Percentiles rank a stretch among this genome's conserved stretches.
phyloP scores from a whole-genome alignment of 2,888 invertebrate species.

The Erpobdella octoculata region DNA sequence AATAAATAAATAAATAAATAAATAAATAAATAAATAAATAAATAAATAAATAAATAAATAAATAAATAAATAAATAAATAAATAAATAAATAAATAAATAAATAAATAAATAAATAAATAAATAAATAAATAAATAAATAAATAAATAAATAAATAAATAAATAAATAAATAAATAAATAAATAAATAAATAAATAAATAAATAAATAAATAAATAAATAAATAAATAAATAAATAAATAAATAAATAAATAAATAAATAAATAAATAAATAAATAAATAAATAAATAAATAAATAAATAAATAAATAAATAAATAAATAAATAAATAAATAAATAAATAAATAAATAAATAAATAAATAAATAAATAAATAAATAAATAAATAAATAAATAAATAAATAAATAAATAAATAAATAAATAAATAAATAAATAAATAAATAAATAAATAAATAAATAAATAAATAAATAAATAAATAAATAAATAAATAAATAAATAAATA shows the following conservation, averaged over 20 bases:
- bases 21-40: neutral
- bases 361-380: conserved; percentile 19
- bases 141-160: neutral
- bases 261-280: too few species aligned
- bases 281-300: too few species aligned
- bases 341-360: conserved; percentile 18
- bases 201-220: too few species aligned
- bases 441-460: conserved; percentile 8
- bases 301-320: neutral
- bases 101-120: neutral
- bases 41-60: neutral
- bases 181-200: neutral
- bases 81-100: neutral
- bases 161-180: neutral
- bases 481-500: conserved; percentile 21
- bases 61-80: neutral
- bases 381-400: conserved; percentile 28
- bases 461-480: conserved; percentile 12
- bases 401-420: conserved; percentile 3
- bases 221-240: conserved; percentile 19
- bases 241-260: too few species aligned
- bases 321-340: conserved; percentile 3
- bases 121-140: neutral
- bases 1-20: neutral
- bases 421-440: neutral